These are phyloP conservation scores for Penaeus chinensis DNA, from an alignment of 1,140 invertebrate species.

Conservation along the genomic window DNA sequence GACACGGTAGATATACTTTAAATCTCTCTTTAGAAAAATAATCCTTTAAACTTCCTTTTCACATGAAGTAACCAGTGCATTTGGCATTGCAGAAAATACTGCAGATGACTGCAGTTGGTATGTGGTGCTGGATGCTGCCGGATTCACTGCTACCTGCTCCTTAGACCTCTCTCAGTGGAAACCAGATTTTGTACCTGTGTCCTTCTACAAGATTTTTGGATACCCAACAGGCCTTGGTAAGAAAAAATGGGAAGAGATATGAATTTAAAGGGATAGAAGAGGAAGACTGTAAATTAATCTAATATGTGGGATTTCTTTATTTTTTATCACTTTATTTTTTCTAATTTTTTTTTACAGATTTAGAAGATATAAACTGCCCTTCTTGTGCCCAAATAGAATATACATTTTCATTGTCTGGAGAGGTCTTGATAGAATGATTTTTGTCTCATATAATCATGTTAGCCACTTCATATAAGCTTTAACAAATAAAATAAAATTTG, in stretches of 20 bases:
- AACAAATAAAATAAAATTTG: neutral
- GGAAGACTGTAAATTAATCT: neutral
- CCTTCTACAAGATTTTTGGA: conserved; percentile 99
- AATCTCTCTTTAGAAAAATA: neutral
- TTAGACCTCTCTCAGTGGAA: conserved; percentile 80
- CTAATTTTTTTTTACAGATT: too few relatives aligned
- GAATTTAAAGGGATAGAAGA: neutral
- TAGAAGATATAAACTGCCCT: too few relatives aligned
- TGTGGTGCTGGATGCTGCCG: conserved; percentile 87
- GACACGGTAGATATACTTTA: neutral
- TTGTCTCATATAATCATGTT: neutral
- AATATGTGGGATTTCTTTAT: neutral
- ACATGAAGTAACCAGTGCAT: too few relatives aligned
- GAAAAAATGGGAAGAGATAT: neutral
- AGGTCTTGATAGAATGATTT: too few relatives aligned
- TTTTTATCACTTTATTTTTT: too few relatives aligned
- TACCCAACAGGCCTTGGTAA: conserved; percentile 84
- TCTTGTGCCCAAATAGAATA: too few relatives aligned
- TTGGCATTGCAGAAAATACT: neutral
- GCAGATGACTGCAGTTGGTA: conserved; percentile 75
- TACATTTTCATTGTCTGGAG: too few relatives aligned
- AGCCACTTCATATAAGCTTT: neutral
- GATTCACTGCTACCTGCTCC: conserved; percentile 81
- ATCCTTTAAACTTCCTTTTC: too few relatives aligned
- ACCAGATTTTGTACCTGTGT: conserved; percentile 91